These are phyloP conservation scores for Tuberolachnus salignus DNA, from an alignment of 2,888 invertebrate species.

Conservation along the genomic window DNA sequence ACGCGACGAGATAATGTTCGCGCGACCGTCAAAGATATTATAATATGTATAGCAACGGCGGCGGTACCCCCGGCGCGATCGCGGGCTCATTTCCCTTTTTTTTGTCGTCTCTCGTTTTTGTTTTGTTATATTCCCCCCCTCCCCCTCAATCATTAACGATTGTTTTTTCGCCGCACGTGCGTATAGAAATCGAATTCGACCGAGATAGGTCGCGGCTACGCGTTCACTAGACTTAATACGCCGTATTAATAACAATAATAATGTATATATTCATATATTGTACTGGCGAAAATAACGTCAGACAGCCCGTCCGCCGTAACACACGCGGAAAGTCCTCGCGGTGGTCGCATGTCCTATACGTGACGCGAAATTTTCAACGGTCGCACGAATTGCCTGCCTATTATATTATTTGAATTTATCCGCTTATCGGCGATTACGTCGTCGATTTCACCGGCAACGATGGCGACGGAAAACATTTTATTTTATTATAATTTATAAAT, in stretches of 20 bases:
- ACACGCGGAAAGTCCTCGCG: no score
- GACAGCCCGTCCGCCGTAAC: no score
- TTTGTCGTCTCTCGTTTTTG: neutral
- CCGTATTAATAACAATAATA: neutral
- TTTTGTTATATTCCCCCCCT: neutral
- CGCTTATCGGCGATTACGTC: no score
- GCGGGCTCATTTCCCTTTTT: slow-evolving; percentile 37
- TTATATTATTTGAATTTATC: no score
- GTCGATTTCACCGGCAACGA: no score
- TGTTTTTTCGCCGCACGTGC: slow-evolving; percentile 17
- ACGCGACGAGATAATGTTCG: neutral
- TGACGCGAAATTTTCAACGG: neutral
- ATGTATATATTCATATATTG: neutral
- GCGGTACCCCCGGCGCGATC: neutral
- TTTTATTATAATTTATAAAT: no score
- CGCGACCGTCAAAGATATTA: neutral
- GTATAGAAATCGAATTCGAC: slow-evolving; percentile 41
- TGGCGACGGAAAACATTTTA: no score
- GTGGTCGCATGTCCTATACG: neutral
- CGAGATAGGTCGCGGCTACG: neutral
- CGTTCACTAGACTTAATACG: neutral
- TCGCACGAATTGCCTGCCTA: no score
- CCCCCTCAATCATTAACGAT: neutral
- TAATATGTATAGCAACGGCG: no score
- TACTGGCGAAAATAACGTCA: no score